Conservation (phyloP, 1,140 invertebrate genomes). For the Drosophila novamexicana region DNA sequence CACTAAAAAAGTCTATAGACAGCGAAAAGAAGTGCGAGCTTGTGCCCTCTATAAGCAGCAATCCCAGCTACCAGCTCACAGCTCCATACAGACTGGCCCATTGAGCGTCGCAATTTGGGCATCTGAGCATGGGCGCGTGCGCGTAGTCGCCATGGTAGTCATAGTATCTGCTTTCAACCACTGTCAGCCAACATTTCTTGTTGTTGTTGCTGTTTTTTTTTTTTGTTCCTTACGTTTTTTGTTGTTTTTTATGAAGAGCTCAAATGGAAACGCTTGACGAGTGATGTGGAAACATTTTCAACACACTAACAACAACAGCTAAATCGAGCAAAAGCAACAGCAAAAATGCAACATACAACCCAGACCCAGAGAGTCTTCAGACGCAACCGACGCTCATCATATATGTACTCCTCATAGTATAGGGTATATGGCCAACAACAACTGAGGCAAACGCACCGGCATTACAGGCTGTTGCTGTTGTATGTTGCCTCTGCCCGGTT, state of each 20-base stretch:
- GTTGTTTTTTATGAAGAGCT: constrained; percentile 57
- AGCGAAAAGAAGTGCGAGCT: constrained; percentile 11
- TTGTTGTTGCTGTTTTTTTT: constrained; percentile 43
- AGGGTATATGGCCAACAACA: constrained; percentile 11
- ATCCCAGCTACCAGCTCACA: constrained; percentile 12
- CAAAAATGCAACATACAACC: constrained; percentile 31
- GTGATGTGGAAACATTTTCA: constrained; percentile 84
- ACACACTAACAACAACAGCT: constrained; percentile 54
- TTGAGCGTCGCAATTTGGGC: constrained; percentile 58
- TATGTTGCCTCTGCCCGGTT: constrained; percentile 50
- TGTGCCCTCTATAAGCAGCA: constrained; percentile 12
- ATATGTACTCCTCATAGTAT: not conserved
- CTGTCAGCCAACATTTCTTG: constrained; percentile 20
- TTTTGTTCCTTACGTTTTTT: constrained; percentile 51
- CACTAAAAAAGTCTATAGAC: not conserved
- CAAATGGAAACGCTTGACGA: constrained; percentile 84
- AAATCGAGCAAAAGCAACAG: constrained; percentile 44
- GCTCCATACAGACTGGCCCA: constrained; percentile 9
- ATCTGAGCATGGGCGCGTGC: constrained; percentile 72
- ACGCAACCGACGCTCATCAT: constrained; percentile 27
- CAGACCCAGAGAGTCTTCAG: constrained; percentile 70
- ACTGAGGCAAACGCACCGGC: constrained; percentile 64
- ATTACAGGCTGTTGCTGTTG: constrained; percentile 73
- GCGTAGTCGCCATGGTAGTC: constrained; percentile 68
- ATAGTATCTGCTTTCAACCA: constrained; percentile 67